Base-by-base conservation (phyloP, 2,888 invertebrate genomes). In the Gisinianus flammeolus region DNA sequence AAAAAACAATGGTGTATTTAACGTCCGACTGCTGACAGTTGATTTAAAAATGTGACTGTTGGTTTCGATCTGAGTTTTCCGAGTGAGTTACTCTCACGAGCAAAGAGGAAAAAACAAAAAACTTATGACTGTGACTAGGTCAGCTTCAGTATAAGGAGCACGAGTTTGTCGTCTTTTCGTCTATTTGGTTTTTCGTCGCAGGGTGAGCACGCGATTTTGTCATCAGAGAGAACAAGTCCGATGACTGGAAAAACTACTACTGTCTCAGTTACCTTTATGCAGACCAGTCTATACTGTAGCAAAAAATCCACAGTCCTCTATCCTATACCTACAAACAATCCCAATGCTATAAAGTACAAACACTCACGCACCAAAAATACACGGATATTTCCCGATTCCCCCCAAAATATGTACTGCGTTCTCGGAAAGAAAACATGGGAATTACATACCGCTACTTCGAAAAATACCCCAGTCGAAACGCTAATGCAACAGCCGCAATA, bases 131-230 rank as follows among this genome's bases (percentile, higher is more conserved):
- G 68, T 81, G 82, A 82, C 82, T 82, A 79, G 81, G 82, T 82
- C 81, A 81, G 74, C 79, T 79, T 58, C n/a, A 24, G 24, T 19
- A 24, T n/a, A 24, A 24, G 22, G 58, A 6, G 58, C 22, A 58
- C 58, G 58, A 58, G 58, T 58, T n/a, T 24, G 58, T n/a, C 22
- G 58, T 10, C 8, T 58, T 58, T 44, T 24, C 0, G 58, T 6
- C 19, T n/a, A 2, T 58, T 19, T 56, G 22, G n/a, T n/a, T 58
- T 2, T 19, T 58, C n/a, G 6, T n/a, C 8, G n/a, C 78, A 74
- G 73, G 67, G 58, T 77, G 71, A 77, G 58, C 82, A 82, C 82
- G 82, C 82, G 81, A 82, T 82, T 82, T 82, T 82, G 82, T 82
- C 82, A 82, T 81, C 81, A 78, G 76, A 80, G 31, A 58, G 58